Percentiles rank a stretch among this genome's conserved stretches.
These are phyloP conservation scores for Nasua narica DNA, from an alignment of 2,797 vertebrate genomes.

Conservation along the genomic window DNA sequence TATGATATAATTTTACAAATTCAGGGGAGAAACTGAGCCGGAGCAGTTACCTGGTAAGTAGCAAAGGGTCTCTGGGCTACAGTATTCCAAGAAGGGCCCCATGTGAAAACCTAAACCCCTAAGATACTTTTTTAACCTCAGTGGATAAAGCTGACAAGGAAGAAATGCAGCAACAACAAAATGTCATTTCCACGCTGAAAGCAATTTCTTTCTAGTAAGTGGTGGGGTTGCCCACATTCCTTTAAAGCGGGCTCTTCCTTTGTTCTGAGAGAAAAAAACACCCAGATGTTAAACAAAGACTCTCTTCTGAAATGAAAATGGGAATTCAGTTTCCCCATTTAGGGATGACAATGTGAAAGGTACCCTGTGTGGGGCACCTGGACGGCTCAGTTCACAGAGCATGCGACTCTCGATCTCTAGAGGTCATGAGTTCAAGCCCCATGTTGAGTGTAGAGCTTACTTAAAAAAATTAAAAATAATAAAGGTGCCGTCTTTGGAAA, in stretches of 20 bases:
- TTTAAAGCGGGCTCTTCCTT: slow-evolving; percentile 1
- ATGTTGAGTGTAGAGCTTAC: not conserved
- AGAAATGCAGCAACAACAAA: slow-evolving; percentile 2
- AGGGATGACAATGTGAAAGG: not conserved
- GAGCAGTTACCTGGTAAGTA: not conserved
- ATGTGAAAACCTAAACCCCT: not conserved
- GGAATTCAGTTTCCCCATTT: not conserved
- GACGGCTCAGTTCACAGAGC: not conserved
- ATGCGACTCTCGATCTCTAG: not conserved
- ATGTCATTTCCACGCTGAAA: not conserved
- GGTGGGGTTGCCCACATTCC: not conserved
- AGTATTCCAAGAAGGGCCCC: not conserved
- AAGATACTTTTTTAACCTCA: not conserved
- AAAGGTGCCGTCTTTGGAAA: not conserved
- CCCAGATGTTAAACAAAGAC: not conserved
- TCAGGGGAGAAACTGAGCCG: not conserved
- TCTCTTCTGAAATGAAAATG: not conserved
- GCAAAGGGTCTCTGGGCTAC: not conserved
- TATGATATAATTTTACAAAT: not conserved
- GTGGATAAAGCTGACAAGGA: not conserved
- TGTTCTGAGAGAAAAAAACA: not conserved
- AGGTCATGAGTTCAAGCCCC: not conserved
- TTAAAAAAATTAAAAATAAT: not conserved
- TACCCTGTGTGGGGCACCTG: not conserved
- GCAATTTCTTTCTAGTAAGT: not conserved